A percentile compares a stretch with the other conserved stretches of the same genome.
These are phyloP conservation scores for Cliona cf. orientalis DNA, from an alignment of 37 sponge, comb jelly and placozoan genomes.

Conservation along the genomic window DNA sequence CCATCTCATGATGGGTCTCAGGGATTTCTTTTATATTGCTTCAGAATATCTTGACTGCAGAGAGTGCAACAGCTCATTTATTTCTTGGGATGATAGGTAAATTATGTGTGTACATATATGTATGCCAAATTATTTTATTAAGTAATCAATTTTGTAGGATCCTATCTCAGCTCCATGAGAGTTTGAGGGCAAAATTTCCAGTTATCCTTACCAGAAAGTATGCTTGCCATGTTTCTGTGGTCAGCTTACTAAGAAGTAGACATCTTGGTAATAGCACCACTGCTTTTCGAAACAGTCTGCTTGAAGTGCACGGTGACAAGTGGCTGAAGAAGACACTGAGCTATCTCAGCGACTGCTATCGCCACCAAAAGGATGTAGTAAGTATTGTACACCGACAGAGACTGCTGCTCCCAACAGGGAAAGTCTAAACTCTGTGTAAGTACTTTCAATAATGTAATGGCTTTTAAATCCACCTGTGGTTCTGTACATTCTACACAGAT, in stretches of 20 bases:
- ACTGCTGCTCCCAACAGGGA: conserved; percentile 22
- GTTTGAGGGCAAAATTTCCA: conserved; percentile 19
- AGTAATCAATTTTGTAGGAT: conserved; percentile 5
- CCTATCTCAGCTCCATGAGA: conserved; percentile 15
- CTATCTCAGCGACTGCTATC: conserved; percentile 39
- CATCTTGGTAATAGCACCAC: conserved; percentile 30
- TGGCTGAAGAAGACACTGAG: conserved; percentile 22
- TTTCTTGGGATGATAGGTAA: conserved; percentile 31
- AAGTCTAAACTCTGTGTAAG: too few relatives aligned
- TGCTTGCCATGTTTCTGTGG: conserved; percentile 22
- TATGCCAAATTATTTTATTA: neutral
- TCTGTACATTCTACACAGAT: conserved; percentile 4
- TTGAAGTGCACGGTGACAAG: conserved; percentile 13
- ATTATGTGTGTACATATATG: neutral
- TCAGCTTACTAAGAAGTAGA: conserved; percentile 14
- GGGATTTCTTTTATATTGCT: conserved; percentile 40
- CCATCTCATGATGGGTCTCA: conserved; percentile 14
- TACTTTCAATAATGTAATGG: neutral
- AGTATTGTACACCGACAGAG: conserved; percentile 33
- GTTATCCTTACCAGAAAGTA: conserved; percentile 27
- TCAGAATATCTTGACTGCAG: conserved; percentile 27
- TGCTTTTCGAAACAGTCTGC: conserved; percentile 9
- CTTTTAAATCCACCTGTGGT: conserved; percentile 5
- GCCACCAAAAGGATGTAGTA: neutral
- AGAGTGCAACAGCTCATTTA: neutral